A percentile compares a stretch with the other conserved stretches of the same genome.
Conservation (phyloP, 2,888 invertebrate genomes). For the Meiosimyza decipiens region DNA sequence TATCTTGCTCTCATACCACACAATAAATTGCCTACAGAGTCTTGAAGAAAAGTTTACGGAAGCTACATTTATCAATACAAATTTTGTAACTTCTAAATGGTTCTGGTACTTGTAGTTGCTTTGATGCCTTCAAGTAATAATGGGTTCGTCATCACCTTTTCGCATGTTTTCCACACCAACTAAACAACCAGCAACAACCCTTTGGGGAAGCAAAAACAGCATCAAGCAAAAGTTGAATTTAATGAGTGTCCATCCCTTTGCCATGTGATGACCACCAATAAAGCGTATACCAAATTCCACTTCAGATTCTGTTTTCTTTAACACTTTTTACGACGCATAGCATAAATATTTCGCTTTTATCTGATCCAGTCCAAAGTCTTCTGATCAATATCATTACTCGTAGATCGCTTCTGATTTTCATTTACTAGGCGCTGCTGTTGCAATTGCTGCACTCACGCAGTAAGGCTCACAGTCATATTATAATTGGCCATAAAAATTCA, state of each 20-base stretch:
- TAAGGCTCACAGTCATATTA: slow-evolving; percentile 42
- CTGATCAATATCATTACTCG: slow-evolving; percentile 21
- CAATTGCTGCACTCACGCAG: neutral
- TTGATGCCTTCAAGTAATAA: neutral
- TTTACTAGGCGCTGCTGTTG: neutral
- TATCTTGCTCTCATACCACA: neutral
- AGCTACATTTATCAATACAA: too few species aligned
- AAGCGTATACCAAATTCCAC: too few species aligned
- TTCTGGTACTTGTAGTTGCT: too few species aligned
- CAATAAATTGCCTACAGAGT: too few species aligned
- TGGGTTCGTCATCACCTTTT: slow-evolving; percentile 32
- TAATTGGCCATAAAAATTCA: slow-evolving; percentile 65
- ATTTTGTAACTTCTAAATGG: too few species aligned
- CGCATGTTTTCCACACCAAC: slow-evolving; percentile 12
- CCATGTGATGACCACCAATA: neutral
- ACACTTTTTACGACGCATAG: neutral
- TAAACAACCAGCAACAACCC: neutral
- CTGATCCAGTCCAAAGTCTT: slow-evolving; percentile 14
- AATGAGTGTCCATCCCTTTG: slow-evolving; percentile 1
- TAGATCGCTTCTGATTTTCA: neutral
- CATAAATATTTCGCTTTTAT: neutral
- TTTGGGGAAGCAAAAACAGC: neutral
- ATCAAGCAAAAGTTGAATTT: neutral
- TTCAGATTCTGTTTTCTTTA: neutral
- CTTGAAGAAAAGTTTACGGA: too few species aligned